Evolutionary conservation across 2,113 vertebrate genomes (phyloP), one percentile per base, ranked within the genome.

Genomic region (Sciurus niger): DNA sequence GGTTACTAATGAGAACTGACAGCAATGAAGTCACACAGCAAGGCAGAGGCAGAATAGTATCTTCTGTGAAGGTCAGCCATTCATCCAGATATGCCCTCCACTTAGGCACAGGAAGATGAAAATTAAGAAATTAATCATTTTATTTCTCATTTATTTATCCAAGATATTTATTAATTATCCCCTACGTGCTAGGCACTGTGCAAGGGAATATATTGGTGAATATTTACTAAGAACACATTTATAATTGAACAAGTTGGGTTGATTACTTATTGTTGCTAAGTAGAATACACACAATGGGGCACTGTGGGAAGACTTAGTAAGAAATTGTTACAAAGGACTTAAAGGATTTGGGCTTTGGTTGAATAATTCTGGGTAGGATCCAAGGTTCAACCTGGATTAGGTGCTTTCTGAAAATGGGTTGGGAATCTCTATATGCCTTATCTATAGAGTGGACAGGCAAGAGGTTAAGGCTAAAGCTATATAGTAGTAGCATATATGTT

Each of bases 141-240:
- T 40, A 18, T 73, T 58, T 74, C 20, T 83, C n/a, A 16, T 83
- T 70, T 22, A 24, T 78, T 83, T 93, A 80, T n/a, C 28, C 6
- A 60, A 67, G 76, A 28, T 92, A 48, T 85, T 70, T 83, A 70
- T 82, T 96, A 93, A 97, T 40, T 14, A 84, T 58, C 20, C 74
- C 65, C 32, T 79, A 74, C 67, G 58, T 91, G 16, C 53, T 17
- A 58, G 89, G 4, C n/a, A 89, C 25, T 89, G n/a, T 58, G 20
- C 1, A 43, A 93, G 24, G 74, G 22, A 70, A 76, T 80, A 48
- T 25, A 68, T 7, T 51, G 51, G 7, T 77, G 63, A 79, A 40
- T 58, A 72, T 67, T 73, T 5, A 60, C 51, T 2, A 46, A 24
- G 53, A 92, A 79, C 48, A 43, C 43, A 53, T 51, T 43, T 79